These are phyloP conservation scores for Oenanthe oenanthe DNA, from an alignment of 2,113 vertebrate species.

Conservation along the genomic window DNA sequence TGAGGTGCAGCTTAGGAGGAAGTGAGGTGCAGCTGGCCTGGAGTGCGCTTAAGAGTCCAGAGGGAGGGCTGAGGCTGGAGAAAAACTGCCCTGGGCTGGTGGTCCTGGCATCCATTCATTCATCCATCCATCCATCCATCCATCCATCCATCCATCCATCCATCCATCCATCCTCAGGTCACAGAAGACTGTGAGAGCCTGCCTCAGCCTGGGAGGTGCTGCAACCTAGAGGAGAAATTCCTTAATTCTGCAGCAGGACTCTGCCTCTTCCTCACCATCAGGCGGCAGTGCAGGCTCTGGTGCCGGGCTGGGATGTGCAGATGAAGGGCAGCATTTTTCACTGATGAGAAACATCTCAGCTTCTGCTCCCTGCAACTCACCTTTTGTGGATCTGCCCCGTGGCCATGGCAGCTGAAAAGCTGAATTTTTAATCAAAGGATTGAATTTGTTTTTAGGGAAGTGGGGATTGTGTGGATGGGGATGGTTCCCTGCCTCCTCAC, in stretches of 20 bases:
- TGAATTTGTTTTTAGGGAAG: neutral
- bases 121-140: neutral
- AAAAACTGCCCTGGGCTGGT: neutral
- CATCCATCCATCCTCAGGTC: neutral
- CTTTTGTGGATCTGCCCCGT: neutral
- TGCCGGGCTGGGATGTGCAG: neutral
- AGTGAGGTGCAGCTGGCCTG: neutral
- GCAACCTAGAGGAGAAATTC: neutral
- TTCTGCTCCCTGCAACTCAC: neutral
- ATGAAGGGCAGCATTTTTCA: neutral
- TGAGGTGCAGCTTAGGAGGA: neutral
- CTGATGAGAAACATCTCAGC: neutral
- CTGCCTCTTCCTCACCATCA: neutral
- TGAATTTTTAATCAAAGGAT: conserved; percentile 17
- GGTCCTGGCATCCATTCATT: neutral
- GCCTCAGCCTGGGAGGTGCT: neutral
- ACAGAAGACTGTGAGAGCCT: neutral
- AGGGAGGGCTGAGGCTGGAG: neutral
- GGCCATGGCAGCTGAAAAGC: neutral
- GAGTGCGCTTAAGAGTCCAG: neutral
- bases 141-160: neutral
- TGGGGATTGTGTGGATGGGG: neutral
- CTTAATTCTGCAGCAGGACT: neutral
- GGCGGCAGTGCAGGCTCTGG: neutral
- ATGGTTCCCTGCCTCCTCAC: neutral